Evolutionary conservation across 2,888 invertebrate species (phyloP), one percentile per base, ranked within the genome.

Genomic region (Lycocerus yunnanus): DNA sequence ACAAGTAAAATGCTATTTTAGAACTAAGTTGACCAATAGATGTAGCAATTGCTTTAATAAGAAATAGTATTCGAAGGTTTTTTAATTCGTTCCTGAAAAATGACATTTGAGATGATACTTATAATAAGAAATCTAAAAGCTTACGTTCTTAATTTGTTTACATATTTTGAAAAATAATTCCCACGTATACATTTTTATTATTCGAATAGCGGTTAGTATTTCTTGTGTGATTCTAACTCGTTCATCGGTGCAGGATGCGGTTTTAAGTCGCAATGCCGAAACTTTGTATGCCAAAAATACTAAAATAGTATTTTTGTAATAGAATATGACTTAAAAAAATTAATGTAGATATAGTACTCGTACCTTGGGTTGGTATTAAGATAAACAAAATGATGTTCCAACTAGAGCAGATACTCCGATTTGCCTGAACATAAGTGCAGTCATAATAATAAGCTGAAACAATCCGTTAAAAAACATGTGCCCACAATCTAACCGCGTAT

Each of bases 131-230:
- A n/a, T n/a, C n/a, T n/a, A n/a, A 15, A 11, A 43, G 88, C 90
- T 88, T 87, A 95, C 94, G 90, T 92, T 84, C 95, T 89, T 0
- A 94, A 91, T 77, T 90, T 89, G 72, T 90, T 91, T 8, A 95
- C 92, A 11, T 95, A 87, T 69, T 91, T 90, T 2, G 93, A 92
- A 83, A 0, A 95, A 94, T 79, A 91, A 91, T 85, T 96, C 96
- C 93, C 96, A 96, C 0, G 95, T 93, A 85, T 95, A 96, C 95
- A 96, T 95, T 88, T 96, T 96, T 83, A 96, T 94, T 14, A 95
- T 94, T 83, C 94, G 92, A 82, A 96, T 95, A 0, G 94, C 95
- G 5, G 91, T 91, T 43, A 96, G 91, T 66, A 95, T 93, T 87
- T 97, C 97, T 83, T 95, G 96, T 92, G 97, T 97, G 66, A 97